Evolutionary conservation across 2,888 invertebrate genomes (phyloP).

Genomic region (Drosophila differens): DNA sequence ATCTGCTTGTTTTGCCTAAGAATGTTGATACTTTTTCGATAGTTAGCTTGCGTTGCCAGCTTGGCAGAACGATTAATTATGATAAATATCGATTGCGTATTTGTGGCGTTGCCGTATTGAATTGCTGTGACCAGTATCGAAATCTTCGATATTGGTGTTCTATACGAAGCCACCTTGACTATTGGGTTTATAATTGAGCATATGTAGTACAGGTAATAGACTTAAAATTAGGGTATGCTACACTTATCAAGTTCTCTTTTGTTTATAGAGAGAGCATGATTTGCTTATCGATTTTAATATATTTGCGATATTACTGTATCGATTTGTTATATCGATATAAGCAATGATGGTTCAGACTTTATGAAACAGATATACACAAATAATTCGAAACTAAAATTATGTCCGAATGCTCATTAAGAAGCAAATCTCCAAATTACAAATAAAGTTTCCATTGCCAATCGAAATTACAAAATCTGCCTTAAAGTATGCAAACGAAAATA

Average conservation of each 20-base stretch:
- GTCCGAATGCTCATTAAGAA: neutral
- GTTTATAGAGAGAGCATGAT: neutral
- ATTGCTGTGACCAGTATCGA: neutral
- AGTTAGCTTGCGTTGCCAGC: conserved; percentile 20
- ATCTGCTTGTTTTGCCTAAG: neutral
- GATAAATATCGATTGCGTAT: conserved; percentile 42
- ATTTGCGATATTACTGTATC: neutral
- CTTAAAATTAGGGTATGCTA: too few relatives aligned
- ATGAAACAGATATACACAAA: too few relatives aligned
- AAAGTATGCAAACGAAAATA: conserved; percentile 38
- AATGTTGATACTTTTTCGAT: conserved; percentile 31
- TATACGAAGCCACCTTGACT: too few relatives aligned
- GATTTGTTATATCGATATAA: neutral
- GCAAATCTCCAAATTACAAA: neutral
- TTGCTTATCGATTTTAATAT: neutral
- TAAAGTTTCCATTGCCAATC: neutral
- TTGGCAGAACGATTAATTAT: conserved; percentile 12
- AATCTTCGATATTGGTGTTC: neutral
- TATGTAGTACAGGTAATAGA: neutral
- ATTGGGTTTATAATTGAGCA: neutral
- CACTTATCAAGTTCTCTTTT: neutral
- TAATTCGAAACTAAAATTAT: neutral
- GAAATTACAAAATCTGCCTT: neutral
- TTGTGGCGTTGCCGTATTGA: conserved; percentile 26
- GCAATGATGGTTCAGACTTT: neutral